Base-by-base conservation (phyloP, 2,113 vertebrate genomes). In the Stomatorhinus ivindoensis region DNA sequence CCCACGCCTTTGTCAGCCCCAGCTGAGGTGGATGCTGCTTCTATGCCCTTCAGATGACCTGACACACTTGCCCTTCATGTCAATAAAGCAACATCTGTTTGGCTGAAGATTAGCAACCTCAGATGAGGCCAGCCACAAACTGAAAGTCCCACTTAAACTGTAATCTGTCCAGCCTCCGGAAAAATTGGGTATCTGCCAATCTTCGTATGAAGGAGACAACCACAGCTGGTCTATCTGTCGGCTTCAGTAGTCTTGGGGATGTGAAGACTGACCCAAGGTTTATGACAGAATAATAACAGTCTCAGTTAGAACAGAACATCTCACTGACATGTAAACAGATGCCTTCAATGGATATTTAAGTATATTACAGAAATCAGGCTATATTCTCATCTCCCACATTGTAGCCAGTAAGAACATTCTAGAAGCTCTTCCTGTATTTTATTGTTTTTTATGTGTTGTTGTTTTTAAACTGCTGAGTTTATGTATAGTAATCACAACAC, bases 1-100 rank as follows among this genome's bases (percentile, higher is more conserved):
- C 93, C 93, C 94, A 92, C 91, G 90, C 92, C 91, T 93, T 93
- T 93, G 94, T 95, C 93, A 93, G 91, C 65, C 93, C 93, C 39
- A 92, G 69, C 92, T 76, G 89, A 53, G 58, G 88, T 42, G 44
- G 76, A 35, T 11, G 21, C 83, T 58, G 55, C 5, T 17, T 58
- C 4, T 27, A 51, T 61, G 21, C 31, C 51, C 39, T 84, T 51
- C 47, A 82, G 19, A 55, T 17, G 27, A 27, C 61, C 24, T 65
- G 7, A 24, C 21, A 6, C 13, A 39, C 19, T 58, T 21, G 35
- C 39, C 39, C 51, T 48, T 47, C 21, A 48, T 85, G 83, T 50
- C 46, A 19, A n/a, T 48, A 85, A 85, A 50, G 2, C 44, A 27
- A 24, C 86, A 42, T 51, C 24, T 9, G 6, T 58, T 87, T 58